Base-by-base conservation (phyloP, 2,113 vertebrate genomes). In the Rhombomys opimus region DNA sequence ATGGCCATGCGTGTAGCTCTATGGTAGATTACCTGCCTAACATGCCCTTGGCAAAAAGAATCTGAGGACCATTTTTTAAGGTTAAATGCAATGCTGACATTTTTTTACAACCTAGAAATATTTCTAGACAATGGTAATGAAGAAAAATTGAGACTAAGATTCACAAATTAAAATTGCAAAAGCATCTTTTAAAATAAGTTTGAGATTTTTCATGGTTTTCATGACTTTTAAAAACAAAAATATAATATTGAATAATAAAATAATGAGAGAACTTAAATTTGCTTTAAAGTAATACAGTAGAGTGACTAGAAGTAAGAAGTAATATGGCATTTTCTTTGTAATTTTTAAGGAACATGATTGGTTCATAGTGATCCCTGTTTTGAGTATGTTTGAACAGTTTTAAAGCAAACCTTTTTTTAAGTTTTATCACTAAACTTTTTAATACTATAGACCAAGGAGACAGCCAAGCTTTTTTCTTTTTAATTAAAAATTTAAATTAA, bases 301-400 rank as follows among this genome's bases (percentile, higher is more conserved):
- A 15, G 30, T 25, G 9, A 87, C 82, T 41, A 73, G 2, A 65
- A 15, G 25, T 65, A 54, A 90, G 20, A 67, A 32, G 57, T 61
- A 50, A 85, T 90, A 85, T 89, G 25, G 52, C 52, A 72, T 65
- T 84, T 52, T 65, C 5, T 11, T 81, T 18, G 61, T 78, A 85
- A 38, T 52, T 94, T 23, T 75, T 61, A 86, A 63, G 38, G 2
- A 86, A 18, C 14, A 38, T 52, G 10, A 54, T 68, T 82, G 93
- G 50, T 87, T 89, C 27, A 8, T 73, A 27, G 3, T 2, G 14
- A 77, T 94, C 59, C 5, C 23, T 94, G 61, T 84, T 82, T 87
- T 93, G n/a, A 84, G 14, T 78, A 84, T 90, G 12, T 41, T 81
- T 82, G 25, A 82, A 81, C 13, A 88, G 72, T 94, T 95, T 50